Evolutionary conservation across 2,888 invertebrate species (phyloP).

Genomic region (Idaea dimidiata): DNA sequence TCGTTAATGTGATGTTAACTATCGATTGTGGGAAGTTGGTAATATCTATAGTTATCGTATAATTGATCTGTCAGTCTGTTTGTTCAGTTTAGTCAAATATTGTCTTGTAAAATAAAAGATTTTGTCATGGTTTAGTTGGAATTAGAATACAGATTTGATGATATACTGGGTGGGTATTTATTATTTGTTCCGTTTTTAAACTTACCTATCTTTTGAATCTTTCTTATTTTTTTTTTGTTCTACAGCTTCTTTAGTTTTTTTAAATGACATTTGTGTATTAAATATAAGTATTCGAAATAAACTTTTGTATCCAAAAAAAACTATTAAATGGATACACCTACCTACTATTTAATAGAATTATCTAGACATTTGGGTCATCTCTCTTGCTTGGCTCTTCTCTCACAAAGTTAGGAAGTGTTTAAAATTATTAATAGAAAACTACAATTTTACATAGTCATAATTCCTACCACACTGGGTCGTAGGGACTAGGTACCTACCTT

Average conservation of each 20-base stretch:
- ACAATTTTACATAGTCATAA: no score
- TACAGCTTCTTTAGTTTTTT: not conserved
- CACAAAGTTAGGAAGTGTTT: no score
- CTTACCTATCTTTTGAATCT: not conserved
- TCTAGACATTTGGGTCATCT: no score
- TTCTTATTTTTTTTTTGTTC: not conserved
- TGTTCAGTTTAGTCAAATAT: conserved; percentile 13
- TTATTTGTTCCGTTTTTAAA: not conserved
- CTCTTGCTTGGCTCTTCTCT: no score
- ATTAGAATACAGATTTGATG: not conserved
- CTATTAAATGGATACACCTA: no score
- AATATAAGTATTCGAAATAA: no score
- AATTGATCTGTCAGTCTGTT: conserved; percentile 30
- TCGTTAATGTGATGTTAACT: conserved; percentile 47
- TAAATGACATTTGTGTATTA: no score
- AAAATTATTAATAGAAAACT: no score
- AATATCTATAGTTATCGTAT: not conserved
- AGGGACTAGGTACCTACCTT: no score
- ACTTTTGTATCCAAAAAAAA: no score
- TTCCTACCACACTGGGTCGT: no score
- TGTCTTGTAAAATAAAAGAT: conserved; percentile 10
- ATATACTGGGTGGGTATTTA: not conserved
- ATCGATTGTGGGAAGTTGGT: conserved; percentile 33
- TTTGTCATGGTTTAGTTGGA: not conserved
- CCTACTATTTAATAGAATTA: no score